Conservation (phyloP, 2,888 invertebrate genomes). For the Dorcus parallelipipedus region DNA sequence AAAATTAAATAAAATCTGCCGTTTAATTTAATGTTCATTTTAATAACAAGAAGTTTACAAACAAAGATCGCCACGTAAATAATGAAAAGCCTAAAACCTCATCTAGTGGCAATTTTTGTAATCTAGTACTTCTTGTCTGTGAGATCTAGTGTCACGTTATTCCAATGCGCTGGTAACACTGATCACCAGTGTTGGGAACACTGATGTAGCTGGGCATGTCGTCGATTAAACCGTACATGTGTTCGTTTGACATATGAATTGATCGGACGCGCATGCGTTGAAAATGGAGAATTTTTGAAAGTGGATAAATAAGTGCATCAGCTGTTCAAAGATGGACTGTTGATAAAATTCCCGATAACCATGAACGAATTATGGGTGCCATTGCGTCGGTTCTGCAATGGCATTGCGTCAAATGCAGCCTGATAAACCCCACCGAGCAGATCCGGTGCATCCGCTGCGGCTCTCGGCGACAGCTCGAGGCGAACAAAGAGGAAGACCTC, state of each 20-base stretch:
- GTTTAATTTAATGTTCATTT: no score
- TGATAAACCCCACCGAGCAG: slow-evolving; percentile 85
- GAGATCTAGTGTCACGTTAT: no score
- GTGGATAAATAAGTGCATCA: slow-evolving; percentile 23
- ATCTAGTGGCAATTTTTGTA: no score
- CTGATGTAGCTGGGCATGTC: no score
- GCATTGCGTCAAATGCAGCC: slow-evolving; percentile 84
- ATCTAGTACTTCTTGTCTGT: no score
- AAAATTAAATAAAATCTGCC: no score
- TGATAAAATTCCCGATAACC: slow-evolving; percentile 33
- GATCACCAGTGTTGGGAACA: no score
- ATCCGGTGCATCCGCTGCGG: slow-evolving; percentile 82
- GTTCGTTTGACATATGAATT: not conserved
- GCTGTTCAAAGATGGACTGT: slow-evolving; percentile 24
- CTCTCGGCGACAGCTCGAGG: slow-evolving; percentile 55
- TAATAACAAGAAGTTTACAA: no score
- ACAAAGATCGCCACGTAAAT: no score
- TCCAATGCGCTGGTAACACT: no score
- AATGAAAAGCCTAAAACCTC: no score
- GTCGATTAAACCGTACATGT: no score
- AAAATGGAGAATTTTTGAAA: slow-evolving; percentile 26
- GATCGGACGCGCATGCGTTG: slow-evolving; percentile 4
- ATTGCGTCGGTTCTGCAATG: slow-evolving; percentile 92
- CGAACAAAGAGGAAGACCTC: slow-evolving; percentile 38
- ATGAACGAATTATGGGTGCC: slow-evolving; percentile 76